Conservation (phyloP, 2,113 vertebrate species). For the Anthoscopus minutus region DNA sequence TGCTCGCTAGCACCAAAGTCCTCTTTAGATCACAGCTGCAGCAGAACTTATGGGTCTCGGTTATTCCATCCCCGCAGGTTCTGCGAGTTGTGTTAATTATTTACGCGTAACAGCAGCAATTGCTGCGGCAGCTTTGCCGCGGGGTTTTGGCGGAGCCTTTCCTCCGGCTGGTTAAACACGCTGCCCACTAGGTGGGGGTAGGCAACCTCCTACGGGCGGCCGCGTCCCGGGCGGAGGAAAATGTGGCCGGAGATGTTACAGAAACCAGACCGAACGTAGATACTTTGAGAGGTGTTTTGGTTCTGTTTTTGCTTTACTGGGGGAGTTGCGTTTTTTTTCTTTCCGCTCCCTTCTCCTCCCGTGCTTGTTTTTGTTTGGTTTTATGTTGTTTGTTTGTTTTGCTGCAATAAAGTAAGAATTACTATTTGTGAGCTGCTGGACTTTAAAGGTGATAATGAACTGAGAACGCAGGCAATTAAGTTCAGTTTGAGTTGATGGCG, state of each 20-base stretch:
- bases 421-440: conserved; percentile 28
- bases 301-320: background rate
- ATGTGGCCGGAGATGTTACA: accelerated
- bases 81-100: conserved; percentile 27
- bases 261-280: background rate
- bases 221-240: accelerated
- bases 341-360: background rate
- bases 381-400: background rate
- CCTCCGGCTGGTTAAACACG: background rate
- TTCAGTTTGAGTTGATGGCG: background rate
- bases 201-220: background rate
- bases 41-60: conserved; percentile 9
- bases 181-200: conserved; percentile 70
- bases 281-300: accelerated
- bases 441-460: conserved; percentile 16
- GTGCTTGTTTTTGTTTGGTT: background rate
- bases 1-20: background rate
- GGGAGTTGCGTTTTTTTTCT: background rate
- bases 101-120: background rate
- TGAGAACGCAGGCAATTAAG: background rate
- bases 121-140: background rate
- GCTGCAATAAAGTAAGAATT: background rate
- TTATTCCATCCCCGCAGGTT: conserved; percentile 28
- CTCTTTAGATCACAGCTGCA: conserved; percentile 36
- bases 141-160: background rate